Evolutionary conservation across 30 jellyfish, hydroid and myxozoan genomes (phyloP).

Genomic region (Phacellophora camtschatica): DNA sequence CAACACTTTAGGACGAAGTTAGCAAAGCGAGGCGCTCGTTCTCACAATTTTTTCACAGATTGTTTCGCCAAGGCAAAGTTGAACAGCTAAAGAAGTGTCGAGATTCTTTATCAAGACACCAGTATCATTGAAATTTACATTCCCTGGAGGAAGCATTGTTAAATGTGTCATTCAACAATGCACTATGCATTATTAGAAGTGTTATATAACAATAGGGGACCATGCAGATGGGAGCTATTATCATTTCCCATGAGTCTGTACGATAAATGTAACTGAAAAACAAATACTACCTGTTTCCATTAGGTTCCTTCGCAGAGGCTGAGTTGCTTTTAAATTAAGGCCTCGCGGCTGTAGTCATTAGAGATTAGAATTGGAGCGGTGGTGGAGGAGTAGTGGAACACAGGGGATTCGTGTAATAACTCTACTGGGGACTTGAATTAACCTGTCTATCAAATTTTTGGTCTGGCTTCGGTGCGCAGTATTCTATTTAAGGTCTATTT

Average conservation of each 20-base stretch:
- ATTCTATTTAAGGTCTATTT: too few relatives aligned
- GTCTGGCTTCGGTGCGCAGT: too few relatives aligned
- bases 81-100: slow-evolving; percentile 75
- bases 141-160: slow-evolving; percentile 74
- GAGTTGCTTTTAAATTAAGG: too few relatives aligned
- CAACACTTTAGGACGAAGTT: slow-evolving; percentile 63
- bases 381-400: too few relatives aligned
- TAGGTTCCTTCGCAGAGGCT: slow-evolving; percentile 20
- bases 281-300: neutral
- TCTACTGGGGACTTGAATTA: too few relatives aligned
- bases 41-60: slow-evolving; percentile 74
- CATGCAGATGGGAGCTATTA: slow-evolving; percentile 17
- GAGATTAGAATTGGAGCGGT: too few relatives aligned
- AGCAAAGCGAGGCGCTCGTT: slow-evolving; percentile 74
- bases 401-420: too few relatives aligned
- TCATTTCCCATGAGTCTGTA: slow-evolving; percentile 19
- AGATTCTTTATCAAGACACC: slow-evolving; percentile 69
- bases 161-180: slow-evolving; percentile 33
- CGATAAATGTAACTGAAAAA: neutral
- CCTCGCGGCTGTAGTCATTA: too few relatives aligned
- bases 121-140: slow-evolving; percentile 52
- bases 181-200: slow-evolving; percentile 38
- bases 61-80: slow-evolving; percentile 62
- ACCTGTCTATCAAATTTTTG: too few relatives aligned
- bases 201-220: slow-evolving; percentile 54